phyloP scores from a whole-genome alignment of 2,888 invertebrate species.

The Cephus pulcher region DNA sequence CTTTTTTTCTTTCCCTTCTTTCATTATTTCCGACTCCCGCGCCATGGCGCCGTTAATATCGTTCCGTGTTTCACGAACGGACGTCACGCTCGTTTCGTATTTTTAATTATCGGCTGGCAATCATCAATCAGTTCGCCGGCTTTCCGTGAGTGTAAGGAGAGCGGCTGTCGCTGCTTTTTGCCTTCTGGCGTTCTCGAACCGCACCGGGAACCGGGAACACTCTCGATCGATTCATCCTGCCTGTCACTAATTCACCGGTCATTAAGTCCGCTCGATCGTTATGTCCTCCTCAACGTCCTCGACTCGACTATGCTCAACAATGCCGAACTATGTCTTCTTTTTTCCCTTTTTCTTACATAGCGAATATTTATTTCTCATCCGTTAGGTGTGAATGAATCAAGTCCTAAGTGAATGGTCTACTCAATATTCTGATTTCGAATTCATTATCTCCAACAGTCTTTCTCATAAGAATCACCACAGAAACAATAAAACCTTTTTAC shows the following conservation, averaged over 20 bases:
- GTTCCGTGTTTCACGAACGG: slow-evolving; percentile 11
- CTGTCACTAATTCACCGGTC: slow-evolving; percentile 44
- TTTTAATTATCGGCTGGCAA: slow-evolving; percentile 52
- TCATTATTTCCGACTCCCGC: not conserved
- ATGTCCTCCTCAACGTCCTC: slow-evolving; percentile 34
- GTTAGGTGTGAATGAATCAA: slow-evolving; percentile 24
- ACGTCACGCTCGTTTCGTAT: slow-evolving; percentile 22
- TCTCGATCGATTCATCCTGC: slow-evolving; percentile 47
- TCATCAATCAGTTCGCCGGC: slow-evolving; percentile 55
- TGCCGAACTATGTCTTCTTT: slow-evolving; percentile 24
- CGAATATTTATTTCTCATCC: slow-evolving; percentile 37
- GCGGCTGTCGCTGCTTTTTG: slow-evolving; percentile 41
- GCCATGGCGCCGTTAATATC: not conserved
- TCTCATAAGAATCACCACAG: not conserved
- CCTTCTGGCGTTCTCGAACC: slow-evolving; percentile 25
- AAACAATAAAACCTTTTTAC: not conserved
- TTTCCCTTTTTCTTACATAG: slow-evolving; percentile 22
- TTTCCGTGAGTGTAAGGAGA: slow-evolving; percentile 27
- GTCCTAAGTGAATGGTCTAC: not conserved
- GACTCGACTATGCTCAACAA: not conserved
- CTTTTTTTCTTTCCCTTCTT: not conserved
- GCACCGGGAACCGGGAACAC: slow-evolving; percentile 26
- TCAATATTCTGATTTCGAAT: not conserved
- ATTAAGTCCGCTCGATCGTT: slow-evolving; percentile 47
- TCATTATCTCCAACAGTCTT: not conserved